These are phyloP conservation scores for Xenus cinereus DNA, from an alignment of 2,113 vertebrate genomes.

Conservation along the genomic window DNA sequence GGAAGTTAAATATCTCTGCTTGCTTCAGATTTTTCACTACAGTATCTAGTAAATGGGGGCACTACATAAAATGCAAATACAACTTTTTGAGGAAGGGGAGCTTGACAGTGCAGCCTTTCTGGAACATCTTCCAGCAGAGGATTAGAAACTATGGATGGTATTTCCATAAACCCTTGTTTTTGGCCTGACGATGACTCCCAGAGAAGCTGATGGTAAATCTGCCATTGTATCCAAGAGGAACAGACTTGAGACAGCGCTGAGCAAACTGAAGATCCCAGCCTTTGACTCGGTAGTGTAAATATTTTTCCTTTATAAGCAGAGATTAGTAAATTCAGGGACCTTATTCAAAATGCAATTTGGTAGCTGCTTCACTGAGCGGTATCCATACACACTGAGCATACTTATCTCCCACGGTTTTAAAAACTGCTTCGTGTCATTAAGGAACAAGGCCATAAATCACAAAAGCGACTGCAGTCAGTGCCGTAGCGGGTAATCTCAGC, in stretches of 20 bases:
- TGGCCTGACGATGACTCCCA: slow-evolving; percentile 34
- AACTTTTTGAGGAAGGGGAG: background rate
- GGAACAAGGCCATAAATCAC: background rate
- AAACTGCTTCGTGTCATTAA: background rate
- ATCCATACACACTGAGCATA: background rate
- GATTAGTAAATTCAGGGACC: slow-evolving; percentile 31
- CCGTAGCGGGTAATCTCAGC: background rate
- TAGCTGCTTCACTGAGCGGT: slow-evolving; percentile 16
- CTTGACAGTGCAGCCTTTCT: background rate
- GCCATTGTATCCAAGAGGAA: slow-evolving; percentile 50
- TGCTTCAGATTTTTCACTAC: background rate
- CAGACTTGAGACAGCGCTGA: slow-evolving; percentile 22
- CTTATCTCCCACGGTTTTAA: background rate
- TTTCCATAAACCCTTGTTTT: slow-evolving; percentile 52
- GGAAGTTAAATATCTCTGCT: background rate
- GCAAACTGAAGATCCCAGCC: slow-evolving; percentile 52
- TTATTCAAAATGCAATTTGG: slow-evolving; percentile 45
- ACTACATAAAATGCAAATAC: background rate
- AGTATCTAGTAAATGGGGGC: background rate
- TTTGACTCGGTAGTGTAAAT: slow-evolving; percentile 54
- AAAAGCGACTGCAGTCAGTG: background rate
- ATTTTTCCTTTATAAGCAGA: slow-evolving; percentile 42
- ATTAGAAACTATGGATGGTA: slow-evolving; percentile 38
- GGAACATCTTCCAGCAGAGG: slow-evolving; percentile 31
- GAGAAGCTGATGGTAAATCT: slow-evolving; percentile 48